phyloP scores from a whole-genome alignment of 2,113 vertebrate genomes.

The Dicerorhinus sumatrensis region DNA sequence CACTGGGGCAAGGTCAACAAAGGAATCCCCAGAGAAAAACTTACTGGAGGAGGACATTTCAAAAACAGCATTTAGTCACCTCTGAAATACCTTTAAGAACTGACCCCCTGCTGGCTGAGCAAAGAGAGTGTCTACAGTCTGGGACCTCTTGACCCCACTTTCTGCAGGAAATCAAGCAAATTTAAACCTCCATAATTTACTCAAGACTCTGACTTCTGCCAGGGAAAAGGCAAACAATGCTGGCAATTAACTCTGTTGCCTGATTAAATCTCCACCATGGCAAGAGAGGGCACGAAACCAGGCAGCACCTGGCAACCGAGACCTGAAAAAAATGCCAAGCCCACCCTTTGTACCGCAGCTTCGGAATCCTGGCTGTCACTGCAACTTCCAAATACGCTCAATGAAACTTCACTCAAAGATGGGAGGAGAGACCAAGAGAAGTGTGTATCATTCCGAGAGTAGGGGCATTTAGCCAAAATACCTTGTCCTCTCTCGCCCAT shows the following conservation, averaged over 20 bases:
- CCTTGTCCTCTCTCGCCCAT: background rate
- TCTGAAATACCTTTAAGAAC: slow-evolving; percentile 88
- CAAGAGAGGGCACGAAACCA: slow-evolving; percentile 77
- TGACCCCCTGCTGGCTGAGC: slow-evolving; percentile 89
- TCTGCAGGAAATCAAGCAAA: slow-evolving; percentile 90
- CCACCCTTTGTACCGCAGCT: background rate
- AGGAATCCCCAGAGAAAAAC: slow-evolving; percentile 69
- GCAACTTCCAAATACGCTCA: background rate
- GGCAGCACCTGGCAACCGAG: slow-evolving; percentile 46
- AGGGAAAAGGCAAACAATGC: slow-evolving; percentile 84
- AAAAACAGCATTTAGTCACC: slow-evolving; percentile 87
- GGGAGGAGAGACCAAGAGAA: slow-evolving; percentile 33
- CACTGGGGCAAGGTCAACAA: slow-evolving; percentile 79
- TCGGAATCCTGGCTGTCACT: background rate
- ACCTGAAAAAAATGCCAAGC: slow-evolving; percentile 33
- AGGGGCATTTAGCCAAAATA: slow-evolving; percentile 49
- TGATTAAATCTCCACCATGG: slow-evolving; percentile 84
- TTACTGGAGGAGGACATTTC: slow-evolving; percentile 84
- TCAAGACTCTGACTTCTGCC: slow-evolving; percentile 87
- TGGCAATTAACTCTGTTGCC: slow-evolving; percentile 85
- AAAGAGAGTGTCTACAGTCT: slow-evolving; percentile 90
- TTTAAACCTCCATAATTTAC: slow-evolving; percentile 89
- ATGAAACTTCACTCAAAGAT: slow-evolving; percentile 52
- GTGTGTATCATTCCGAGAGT: slow-evolving; percentile 67
- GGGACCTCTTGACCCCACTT: slow-evolving; percentile 91